Base-by-base conservation (phyloP, 2,888 invertebrate species). In the Perithous albicinctus region DNA sequence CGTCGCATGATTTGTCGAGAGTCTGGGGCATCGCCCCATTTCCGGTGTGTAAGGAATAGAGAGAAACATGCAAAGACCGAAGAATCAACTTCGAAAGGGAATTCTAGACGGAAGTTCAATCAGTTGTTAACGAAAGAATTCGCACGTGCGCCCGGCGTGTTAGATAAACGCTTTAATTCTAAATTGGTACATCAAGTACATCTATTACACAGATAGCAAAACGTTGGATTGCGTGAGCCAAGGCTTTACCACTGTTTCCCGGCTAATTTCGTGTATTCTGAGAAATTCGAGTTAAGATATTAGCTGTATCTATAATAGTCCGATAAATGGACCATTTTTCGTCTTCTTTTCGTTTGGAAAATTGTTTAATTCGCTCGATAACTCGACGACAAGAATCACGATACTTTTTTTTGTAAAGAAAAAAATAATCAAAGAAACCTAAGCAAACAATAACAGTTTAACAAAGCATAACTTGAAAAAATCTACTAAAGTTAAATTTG, bases 51-150 rank as follows among this genome's bases (percentile, higher is more conserved):
- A 32, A 75, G 29, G 51, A n/a, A 15, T 43, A 23, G 38, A 12
- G n/a, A n/a, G 6, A 48, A 23, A 32, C 43, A 23, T n/a, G 23
- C 41, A 15, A 18, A 29, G 38, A 23, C 26, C 15, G 18, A 7
- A 46, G 59, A 48, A 23, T 76, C 76, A 43, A 54, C 66, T 81
- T 81, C 63, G 54, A 48, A 35, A 67, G 61, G 43, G 59, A 81
- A 77, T 79, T 67, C 46, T 54, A 77, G 67, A 73, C 76, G 76
- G 70, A 75, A 80, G 80, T 59, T 75, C 46, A 32, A 66, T 80
- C 80, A 73, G 73, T 77, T 77, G 77, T 56, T 77, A 63, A 35
- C 64, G 15, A 15, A 46, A 54, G 18, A 67, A 77, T 54, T 73
- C 67, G 67, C 77, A 63, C 51, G 80, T 77, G 77, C 66, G n/a